phyloP scores from a whole-genome alignment of 2,888 invertebrate genomes.

The Sinodicranocentrus sp. region DNA sequence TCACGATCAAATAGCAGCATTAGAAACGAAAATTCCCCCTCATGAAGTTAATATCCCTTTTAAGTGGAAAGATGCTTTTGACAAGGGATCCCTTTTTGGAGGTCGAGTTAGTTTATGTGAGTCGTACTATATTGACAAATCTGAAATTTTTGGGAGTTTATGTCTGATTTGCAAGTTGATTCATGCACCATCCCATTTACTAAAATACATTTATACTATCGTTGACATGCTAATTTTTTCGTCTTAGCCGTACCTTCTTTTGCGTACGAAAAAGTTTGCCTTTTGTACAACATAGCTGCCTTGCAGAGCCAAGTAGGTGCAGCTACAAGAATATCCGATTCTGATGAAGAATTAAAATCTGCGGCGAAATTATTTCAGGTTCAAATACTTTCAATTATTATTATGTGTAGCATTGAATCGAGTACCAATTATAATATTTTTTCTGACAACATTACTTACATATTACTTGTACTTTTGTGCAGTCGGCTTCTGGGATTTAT shows the following conservation, averaged over 20 bases:
- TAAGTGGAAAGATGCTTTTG: constrained; percentile 99
- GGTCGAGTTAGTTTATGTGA: constrained; percentile 94
- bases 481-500: constrained; percentile 90
- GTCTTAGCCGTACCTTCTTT: constrained; percentile 90
- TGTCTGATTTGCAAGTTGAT: too few relatives aligned
- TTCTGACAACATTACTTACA: too few relatives aligned
- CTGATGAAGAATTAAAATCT: constrained; percentile 94
- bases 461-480: too few relatives aligned
- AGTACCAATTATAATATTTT: neutral
- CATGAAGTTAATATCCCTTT: constrained; percentile 97
- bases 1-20: constrained; percentile 95
- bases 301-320: constrained; percentile 93
- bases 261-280: constrained; percentile 95
- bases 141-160: too few relatives aligned
- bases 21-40: constrained; percentile 96
- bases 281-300: constrained; percentile 97
- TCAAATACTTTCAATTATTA: neutral
- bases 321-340: constrained; percentile 82
- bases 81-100: constrained; percentile 95
- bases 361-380: constrained; percentile 96
- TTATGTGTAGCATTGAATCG: neutral
- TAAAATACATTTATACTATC: too few relatives aligned
- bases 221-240: too few relatives aligned
- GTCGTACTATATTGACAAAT: constrained; percentile 78
- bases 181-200: too few relatives aligned